Evolutionary conservation across 2,888 invertebrate genomes (phyloP).

Genomic region (Rhingia rostrata): DNA sequence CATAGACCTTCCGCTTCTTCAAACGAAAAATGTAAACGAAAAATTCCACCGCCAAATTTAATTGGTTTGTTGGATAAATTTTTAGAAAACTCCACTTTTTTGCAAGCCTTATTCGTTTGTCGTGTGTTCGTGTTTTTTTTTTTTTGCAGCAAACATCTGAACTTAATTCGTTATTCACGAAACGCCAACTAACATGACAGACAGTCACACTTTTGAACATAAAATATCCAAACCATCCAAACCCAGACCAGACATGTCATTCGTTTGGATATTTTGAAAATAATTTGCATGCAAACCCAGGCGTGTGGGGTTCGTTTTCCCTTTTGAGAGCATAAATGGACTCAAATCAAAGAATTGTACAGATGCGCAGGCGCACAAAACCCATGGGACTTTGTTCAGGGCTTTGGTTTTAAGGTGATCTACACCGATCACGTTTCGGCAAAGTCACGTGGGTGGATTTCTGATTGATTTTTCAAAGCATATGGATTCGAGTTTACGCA

Average conservation of each 20-base stretch:
- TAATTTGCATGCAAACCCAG: constrained; percentile 43
- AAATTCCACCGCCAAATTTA: constrained; percentile 17
- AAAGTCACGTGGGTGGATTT: constrained; percentile 39
- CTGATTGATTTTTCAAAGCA: constrained; percentile 53
- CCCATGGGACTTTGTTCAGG: not conserved
- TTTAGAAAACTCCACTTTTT: constrained; percentile 51
- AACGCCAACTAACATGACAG: constrained; percentile 45
- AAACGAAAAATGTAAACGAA: not conserved
- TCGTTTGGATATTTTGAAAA: constrained; percentile 13
- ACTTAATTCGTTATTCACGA: constrained; percentile 65
- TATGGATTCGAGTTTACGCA: constrained; percentile 31
- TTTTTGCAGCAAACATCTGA: constrained; percentile 49
- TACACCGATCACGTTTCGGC: constrained; percentile 46
- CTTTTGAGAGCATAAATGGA: constrained; percentile 48
- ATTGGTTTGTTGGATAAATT: constrained; percentile 41
- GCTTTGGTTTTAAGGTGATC: constrained; percentile 10
- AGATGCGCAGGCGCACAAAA: constrained; percentile 15
- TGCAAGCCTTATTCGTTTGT: constrained; percentile 5
- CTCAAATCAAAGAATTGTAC: constrained; percentile 43
- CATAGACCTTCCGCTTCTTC: too few species aligned
- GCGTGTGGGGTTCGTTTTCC: constrained; percentile 48
- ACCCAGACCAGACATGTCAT: too few species aligned
- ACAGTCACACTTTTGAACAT: constrained; percentile 57
- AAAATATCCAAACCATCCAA: constrained; percentile 25
- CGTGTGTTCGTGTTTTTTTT: not conserved